Evolutionary conservation across 1,140 invertebrate genomes (phyloP).

Genomic region (Neodiprion virginianus): DNA sequence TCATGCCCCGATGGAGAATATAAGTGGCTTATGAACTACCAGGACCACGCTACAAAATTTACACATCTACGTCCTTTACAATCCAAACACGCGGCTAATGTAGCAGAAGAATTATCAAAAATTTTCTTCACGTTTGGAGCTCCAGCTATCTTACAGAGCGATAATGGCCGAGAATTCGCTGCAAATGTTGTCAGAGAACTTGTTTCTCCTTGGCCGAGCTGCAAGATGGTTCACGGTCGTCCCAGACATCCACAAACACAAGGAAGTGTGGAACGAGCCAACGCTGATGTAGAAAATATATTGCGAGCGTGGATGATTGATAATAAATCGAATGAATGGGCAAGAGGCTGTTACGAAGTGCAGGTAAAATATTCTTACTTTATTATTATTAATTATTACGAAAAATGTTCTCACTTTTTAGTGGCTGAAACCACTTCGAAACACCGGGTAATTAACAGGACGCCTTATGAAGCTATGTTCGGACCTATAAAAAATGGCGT

Average conservation of each 20-base stretch:
- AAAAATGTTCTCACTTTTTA: not conserved
- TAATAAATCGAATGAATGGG: constrained; percentile 22
- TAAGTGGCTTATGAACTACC: constrained; percentile 52
- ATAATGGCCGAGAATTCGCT: constrained; percentile 34
- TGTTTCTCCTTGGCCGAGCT: constrained; percentile 28
- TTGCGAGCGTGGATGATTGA: constrained; percentile 28
- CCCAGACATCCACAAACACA: constrained; percentile 30
- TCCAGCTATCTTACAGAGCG: constrained; percentile 50
- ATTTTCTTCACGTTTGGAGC: constrained; percentile 54
- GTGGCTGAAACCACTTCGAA: constrained; percentile 16
- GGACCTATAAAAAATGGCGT: constrained; percentile 3
- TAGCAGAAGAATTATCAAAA: constrained; percentile 47
- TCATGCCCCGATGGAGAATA: constrained; percentile 42
- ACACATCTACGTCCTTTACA: constrained; percentile 48
- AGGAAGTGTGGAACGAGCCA: constrained; percentile 33
- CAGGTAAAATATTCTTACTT: constrained; percentile 11
- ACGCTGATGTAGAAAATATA: constrained; percentile 29
- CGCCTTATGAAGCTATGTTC: constrained; percentile 22
- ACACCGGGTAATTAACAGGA: constrained; percentile 16
- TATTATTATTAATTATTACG: not conserved
- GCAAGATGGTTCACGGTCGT: constrained; percentile 32
- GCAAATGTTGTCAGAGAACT: constrained; percentile 29
- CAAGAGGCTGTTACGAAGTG: constrained; percentile 17
- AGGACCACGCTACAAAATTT: constrained; percentile 60
- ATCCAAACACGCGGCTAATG: constrained; percentile 49